phyloP scores from a whole-genome alignment of 2,113 vertebrate species.

The Rhineura floridana region DNA sequence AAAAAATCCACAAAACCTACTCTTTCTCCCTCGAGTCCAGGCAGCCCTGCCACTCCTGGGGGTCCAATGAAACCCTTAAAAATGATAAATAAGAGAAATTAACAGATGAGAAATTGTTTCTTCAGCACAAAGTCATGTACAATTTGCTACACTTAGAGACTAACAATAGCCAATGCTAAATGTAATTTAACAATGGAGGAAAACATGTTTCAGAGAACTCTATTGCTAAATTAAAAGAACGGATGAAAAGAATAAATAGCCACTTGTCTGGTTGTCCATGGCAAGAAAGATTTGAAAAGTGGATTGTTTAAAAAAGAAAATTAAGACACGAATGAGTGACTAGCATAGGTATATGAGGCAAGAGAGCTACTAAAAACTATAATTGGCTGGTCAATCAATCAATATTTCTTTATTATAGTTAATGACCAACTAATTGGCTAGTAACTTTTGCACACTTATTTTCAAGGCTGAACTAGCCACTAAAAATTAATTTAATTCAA shows the following conservation, averaged over 20 bases:
- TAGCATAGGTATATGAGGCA: background rate
- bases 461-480: background rate
- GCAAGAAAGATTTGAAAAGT: background rate
- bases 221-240: background rate
- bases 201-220: background rate
- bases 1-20: constrained; percentile 74
- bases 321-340: background rate
- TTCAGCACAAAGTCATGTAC: constrained; percentile 7
- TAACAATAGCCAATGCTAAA: background rate
- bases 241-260: background rate
- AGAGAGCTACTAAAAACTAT: background rate
- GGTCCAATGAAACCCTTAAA: constrained; percentile 95
- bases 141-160: background rate
- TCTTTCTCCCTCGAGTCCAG: constrained; percentile 89
- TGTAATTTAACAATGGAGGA: background rate
- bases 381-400: background rate
- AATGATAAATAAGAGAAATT: constrained; percentile 39
- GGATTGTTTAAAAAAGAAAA: background rate
- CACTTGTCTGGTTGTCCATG: background rate
- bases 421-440: too few relatives aligned
- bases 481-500: background rate
- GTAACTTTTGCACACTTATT: background rate
- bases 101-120: constrained; percentile 22
- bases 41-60: constrained; percentile 87
- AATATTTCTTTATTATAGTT: too few relatives aligned